Conservation (phyloP, 2,113 vertebrate species). For the Dromiciops gliroides region DNA sequence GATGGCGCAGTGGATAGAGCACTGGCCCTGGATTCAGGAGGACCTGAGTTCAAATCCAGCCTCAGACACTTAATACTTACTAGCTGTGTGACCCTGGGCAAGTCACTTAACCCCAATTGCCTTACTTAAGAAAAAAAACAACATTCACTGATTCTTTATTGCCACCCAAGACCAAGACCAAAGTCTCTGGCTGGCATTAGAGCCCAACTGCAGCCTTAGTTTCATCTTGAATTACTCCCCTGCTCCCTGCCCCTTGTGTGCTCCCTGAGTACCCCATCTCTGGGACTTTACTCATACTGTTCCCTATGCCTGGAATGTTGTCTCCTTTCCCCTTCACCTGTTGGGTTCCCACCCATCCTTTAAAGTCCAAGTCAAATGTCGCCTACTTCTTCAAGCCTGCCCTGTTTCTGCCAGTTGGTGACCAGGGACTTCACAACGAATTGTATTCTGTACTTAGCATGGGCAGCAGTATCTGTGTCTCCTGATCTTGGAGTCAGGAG, state of each 20-base stretch:
- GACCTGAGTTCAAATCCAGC: too few species aligned
- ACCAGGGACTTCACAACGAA: not conserved
- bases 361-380: not conserved
- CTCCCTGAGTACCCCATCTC: not conserved
- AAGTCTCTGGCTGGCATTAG: not conserved
- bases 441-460: not conserved
- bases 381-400: not conserved
- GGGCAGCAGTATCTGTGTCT: not conserved
- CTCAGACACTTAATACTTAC: too few species aligned
- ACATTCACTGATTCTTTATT: not conserved
- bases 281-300: not conserved
- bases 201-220: not conserved
- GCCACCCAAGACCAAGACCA: not conserved
- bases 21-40: too few species aligned
- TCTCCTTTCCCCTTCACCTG: not conserved
- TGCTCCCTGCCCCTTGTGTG: not conserved
- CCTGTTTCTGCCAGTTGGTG: not conserved
- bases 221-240: not conserved
- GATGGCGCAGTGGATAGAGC: too few species aligned
- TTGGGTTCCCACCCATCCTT: not conserved
- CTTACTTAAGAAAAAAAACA: too few species aligned
- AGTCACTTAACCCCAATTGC: too few species aligned
- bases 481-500: not conserved
- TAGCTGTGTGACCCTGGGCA: too few species aligned
- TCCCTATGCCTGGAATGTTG: not conserved